A percentile compares a stretch with the other conserved stretches of the same genome.
Conservation (phyloP, 2,797 vertebrate species). For the Trematomus bernacchii region DNA sequence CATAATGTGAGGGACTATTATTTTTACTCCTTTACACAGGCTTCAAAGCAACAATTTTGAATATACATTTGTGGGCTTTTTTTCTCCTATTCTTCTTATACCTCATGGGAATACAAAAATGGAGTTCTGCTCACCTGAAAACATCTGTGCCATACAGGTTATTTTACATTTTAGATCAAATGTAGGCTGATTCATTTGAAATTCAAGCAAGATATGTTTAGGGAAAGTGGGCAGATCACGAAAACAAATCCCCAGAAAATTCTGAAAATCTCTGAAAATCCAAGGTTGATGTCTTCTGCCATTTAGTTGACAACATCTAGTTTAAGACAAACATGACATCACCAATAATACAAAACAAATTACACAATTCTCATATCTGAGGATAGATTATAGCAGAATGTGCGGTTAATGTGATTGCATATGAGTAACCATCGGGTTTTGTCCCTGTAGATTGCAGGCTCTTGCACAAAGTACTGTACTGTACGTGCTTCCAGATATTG, state of each 20-base stretch:
- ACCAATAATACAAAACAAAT: background rate
- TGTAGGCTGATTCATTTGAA: background rate
- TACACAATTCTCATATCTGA: background rate
- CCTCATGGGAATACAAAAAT: background rate
- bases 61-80: background rate
- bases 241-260: background rate
- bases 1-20: background rate
- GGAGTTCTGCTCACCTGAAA: slow-evolving; percentile 6
- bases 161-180: background rate
- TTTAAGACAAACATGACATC: background rate
- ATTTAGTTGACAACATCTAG: background rate
- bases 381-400: background rate
- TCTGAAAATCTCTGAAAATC: too few relatives aligned
- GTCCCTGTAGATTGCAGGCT: background rate
- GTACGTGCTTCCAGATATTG: background rate
- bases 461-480: background rate
- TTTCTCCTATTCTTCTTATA: background rate
- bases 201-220: too few relatives aligned
- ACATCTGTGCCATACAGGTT: background rate
- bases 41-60: background rate
- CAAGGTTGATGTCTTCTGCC: background rate
- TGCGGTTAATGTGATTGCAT: background rate
- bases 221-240: background rate
- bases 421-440: background rate
- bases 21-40: slow-evolving; percentile 9